Conservation (phyloP, 2,797 vertebrate genomes). For the Oryzias sinensis region DNA sequence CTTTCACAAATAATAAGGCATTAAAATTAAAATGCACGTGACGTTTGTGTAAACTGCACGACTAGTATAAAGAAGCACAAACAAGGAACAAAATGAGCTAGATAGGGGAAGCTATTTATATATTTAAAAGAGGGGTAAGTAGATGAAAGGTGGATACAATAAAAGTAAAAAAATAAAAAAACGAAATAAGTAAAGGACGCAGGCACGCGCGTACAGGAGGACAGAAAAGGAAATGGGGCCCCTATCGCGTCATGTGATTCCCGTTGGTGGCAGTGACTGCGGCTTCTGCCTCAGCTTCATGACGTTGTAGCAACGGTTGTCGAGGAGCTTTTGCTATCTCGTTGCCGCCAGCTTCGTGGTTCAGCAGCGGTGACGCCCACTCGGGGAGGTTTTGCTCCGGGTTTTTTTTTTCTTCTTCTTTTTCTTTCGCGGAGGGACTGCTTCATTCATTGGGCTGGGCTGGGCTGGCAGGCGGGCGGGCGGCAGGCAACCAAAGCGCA, state of each 20-base stretch:
- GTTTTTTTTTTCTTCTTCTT: constrained; percentile 4
- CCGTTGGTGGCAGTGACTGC: neutral
- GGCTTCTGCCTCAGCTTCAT: neutral
- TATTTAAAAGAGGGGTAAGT: no score
- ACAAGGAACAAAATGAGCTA: no score
- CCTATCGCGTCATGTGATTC: neutral
- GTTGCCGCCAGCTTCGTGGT: constrained; percentile 14
- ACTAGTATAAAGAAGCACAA: no score
- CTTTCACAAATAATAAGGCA: no score
- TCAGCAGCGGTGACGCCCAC: constrained; percentile 59
- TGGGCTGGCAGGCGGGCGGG: constrained; percentile 17
- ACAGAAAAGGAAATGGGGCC: neutral
- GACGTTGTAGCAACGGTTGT: constrained; percentile 1
- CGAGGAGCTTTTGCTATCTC: neutral
- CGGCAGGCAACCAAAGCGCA: constrained; percentile 21
- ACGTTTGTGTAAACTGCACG: no score
- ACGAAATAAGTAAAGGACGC: neutral
- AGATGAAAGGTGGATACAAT: no score
- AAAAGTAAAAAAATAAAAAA: no score
- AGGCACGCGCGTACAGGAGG: neutral
- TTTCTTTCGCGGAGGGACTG: constrained; percentile 42
- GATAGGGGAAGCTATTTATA: no score
- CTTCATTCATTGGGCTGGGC: constrained; percentile 57
- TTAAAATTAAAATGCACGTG: no score
- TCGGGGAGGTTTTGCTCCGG: constrained; percentile 30